Base-by-base conservation (phyloP, 2,888 invertebrate species). In the Brachyopa scutellaris region DNA sequence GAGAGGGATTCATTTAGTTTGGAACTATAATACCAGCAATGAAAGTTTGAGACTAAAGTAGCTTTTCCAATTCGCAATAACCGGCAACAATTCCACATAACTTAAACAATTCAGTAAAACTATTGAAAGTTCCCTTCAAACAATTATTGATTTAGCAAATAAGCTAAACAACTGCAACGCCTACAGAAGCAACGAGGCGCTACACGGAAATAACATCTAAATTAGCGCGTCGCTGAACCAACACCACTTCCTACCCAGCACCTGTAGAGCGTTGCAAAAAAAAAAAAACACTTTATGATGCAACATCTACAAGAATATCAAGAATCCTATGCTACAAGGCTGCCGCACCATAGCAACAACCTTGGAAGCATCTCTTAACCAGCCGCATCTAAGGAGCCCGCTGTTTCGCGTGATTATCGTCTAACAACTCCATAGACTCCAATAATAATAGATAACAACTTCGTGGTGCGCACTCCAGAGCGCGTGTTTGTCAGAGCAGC, bases 341-440 rank as follows among this genome's bases (percentile, higher is more conserved):
- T 79, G 59, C 13, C 13, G 36, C 53, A 29, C 38, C 11, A 42
- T 19, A 33, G 38, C 64, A 61, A 72, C 47, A 79, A 79, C 79
- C 79, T 79, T 79, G 72, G 55, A 6, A 26, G 26, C 6, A 79
- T 31, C 51, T 23, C 42, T 57, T 53, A 79, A 67, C 53, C 78
- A 79, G 53, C 72, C 79, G 79, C 61, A 73, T 79, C 67, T 79
- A 73, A 73, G 79, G 61, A 73, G 62, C 64, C 64, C 70, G 62
- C 69, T 78, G 70, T 66, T 79, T 47, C 61, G 61, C 51, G 53
- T 72, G 78, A 72, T 79, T 79, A 79, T 72, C 78, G 66, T 19
- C 72, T 73, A 79, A 79, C 72, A 72, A 79, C 78, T 78, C 70
- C 70, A 78, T 78, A 64, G 78, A 72, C 72, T 61, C 66, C 72